These are phyloP conservation scores for Toxotes lorentzi DNA, from an alignment of 2,797 vertebrate species.

Conservation along the genomic window DNA sequence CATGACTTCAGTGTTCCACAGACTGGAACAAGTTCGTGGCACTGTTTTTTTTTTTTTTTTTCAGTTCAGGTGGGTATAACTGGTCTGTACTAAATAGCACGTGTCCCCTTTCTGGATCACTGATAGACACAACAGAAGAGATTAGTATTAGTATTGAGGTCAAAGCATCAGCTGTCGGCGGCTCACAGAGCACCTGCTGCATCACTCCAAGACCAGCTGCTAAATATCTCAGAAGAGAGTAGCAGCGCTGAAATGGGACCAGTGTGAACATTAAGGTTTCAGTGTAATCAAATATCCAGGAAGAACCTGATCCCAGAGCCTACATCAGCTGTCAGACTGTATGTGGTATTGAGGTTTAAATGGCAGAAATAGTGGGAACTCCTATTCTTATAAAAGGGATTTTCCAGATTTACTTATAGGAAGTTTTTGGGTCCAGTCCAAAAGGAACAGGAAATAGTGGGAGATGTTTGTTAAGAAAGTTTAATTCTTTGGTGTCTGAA, in stretches of 20 bases:
- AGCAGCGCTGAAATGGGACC: neutral
- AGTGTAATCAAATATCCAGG: neutral
- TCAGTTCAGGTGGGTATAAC: neutral
- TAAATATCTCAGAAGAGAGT: slow-evolving; percentile 8
- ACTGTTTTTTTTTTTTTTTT: neutral
- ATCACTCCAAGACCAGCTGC: slow-evolving; percentile 12
- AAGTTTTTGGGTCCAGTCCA: slow-evolving; percentile 43
- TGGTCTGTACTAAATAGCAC: neutral
- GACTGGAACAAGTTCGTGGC: neutral
- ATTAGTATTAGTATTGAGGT: slow-evolving; percentile 58
- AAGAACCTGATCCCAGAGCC: neutral
- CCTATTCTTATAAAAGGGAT: neutral
- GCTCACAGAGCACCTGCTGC: slow-evolving; percentile 45
- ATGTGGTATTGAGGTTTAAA: neutral
- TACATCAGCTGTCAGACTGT: neutral
- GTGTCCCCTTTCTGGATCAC: slow-evolving; percentile 6
- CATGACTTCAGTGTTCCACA: too few species aligned
- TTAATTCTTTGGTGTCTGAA: neutral
- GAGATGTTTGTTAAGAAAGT: neutral
- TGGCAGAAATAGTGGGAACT: neutral
- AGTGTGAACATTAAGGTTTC: neutral
- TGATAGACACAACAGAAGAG: slow-evolving; percentile 41
- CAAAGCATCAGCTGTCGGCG: slow-evolving; percentile 38
- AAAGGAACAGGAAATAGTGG: neutral
- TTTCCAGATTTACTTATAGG: slow-evolving; percentile 13